Evolutionary conservation across 2,113 vertebrate genomes (phyloP), one percentile per base, ranked within the genome.

Genomic region (Marmota flaviventris): DNA sequence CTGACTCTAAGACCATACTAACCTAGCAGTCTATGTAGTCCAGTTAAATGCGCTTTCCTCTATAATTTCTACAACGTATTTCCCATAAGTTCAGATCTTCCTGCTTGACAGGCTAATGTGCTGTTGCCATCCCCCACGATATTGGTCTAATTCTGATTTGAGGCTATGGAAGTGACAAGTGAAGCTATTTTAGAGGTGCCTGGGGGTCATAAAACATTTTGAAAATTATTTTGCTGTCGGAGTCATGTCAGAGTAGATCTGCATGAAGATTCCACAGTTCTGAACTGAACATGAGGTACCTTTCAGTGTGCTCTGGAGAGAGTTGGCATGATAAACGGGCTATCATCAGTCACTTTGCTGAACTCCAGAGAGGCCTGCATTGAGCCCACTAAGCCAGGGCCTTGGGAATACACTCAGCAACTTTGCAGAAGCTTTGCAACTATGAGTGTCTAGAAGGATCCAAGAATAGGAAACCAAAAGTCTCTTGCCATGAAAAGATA

Each of bases 101-200:
- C 94, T 91, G 22, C 89, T 93, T 98, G 98, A 98, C 98, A 98
- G 97, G 96, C 97, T 98, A 98, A 98, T 98, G 97, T 98, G 98
- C 95, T 96, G 75, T 79, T 98, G 98, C 97, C 98, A 98, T 72
- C 90, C 56, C 82, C 94, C 83, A 95, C 93, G 97, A 98, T 98
- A 98, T 98, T 98, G 98, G 97, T 96, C 94, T 98, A 98, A 98
- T 98, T 98, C 98, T 98, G 98, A 98, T 98, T 98, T 98, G 98
- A 98, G 97, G 97, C 97, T 98, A 94, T 61, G 39, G 93, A 98
- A 98, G 97, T 98, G 97, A 98, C 98, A 98, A 97, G 96, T 93
- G 96, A 97, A 98, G 89, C 97, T 98, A 97, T 98, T 98, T 99
- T 97, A 98, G 97, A 98, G 97, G 77, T 98, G 90, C 85, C 97